Conservation (phyloP, 2,888 invertebrate genomes). For the Oxystoma pomonae region DNA sequence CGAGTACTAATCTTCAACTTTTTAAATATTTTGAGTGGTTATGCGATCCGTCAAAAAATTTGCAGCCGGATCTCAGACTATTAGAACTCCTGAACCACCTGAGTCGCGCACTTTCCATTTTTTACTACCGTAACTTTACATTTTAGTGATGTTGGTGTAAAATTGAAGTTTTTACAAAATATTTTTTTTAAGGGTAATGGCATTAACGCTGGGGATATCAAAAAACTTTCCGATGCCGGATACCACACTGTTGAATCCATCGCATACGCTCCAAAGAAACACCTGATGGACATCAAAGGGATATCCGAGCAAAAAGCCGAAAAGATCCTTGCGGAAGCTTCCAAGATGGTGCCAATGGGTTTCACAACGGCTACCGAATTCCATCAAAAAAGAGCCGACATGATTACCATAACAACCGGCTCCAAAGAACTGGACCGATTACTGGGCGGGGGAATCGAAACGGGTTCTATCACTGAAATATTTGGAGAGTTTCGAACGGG, state of each 20-base stretch:
- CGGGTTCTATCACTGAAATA: conserved; percentile 96
- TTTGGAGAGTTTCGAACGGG: conserved; percentile 98
- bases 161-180: conserved; percentile 18
- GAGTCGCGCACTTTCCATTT: too few relatives aligned
- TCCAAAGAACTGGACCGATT: conserved; percentile 91
- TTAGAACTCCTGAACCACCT: too few relatives aligned
- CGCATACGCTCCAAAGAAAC: conserved; percentile 92
- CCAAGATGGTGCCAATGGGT: conserved; percentile 94
- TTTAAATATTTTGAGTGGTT: too few relatives aligned
- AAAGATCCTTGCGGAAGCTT: conserved; percentile 84
- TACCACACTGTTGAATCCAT: conserved; percentile 94
- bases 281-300: conserved; percentile 83
- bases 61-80: too few relatives aligned
- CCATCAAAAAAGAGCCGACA: conserved; percentile 91
- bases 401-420: conserved; percentile 92
- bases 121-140: too few relatives aligned
- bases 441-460: conserved; percentile 94
- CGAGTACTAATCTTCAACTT: too few relatives aligned
- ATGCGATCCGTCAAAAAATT: too few relatives aligned
- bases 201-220: conserved; percentile 84
- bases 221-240: conserved; percentile 90
- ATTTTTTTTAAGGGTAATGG: conserved; percentile 91
- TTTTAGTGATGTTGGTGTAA: too few relatives aligned
- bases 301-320: conserved; percentile 98
- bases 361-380: conserved; percentile 97